A percentile compares a stretch with the other conserved stretches of the same genome.
Conservation (phyloP, 2,113 vertebrate species). For the Malurus alboscapulatus region DNA sequence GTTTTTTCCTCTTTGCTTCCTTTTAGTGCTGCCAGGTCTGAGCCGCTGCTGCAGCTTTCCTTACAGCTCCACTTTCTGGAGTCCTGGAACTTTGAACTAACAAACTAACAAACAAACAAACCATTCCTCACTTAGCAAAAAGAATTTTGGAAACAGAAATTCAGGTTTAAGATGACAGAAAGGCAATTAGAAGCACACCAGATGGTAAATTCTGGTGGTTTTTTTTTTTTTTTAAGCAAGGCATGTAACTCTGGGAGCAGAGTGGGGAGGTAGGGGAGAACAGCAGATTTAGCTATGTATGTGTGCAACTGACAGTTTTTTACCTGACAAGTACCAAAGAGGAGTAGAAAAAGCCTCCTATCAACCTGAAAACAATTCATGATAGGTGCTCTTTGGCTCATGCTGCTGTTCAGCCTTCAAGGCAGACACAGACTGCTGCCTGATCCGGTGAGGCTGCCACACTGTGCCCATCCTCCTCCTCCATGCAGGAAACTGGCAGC, state of each 20-base stretch:
- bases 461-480: fast-evolving
- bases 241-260: background rate
- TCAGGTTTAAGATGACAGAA: background rate
- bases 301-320: background rate
- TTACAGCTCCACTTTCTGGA: background rate
- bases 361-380: background rate
- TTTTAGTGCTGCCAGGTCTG: background rate
- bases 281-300: background rate
- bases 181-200: background rate
- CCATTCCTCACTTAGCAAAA: background rate
- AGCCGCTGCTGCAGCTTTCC: background rate
- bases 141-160: background rate
- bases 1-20: background rate
- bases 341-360: background rate
- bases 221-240: background rate
- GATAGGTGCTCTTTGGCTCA: background rate
- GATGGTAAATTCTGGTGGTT: background rate
- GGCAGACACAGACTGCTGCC: background rate
- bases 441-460: background rate
- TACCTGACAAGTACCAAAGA: background rate
- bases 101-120: background rate
- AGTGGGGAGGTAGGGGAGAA: background rate
- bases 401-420: background rate
- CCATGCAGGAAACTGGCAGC: background rate
- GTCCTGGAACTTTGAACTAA: background rate